A percentile compares a stretch with the other conserved stretches of the same genome.
Conservation (phyloP, 2,888 invertebrate genomes). For the Spilosoma lubricipeda region DNA sequence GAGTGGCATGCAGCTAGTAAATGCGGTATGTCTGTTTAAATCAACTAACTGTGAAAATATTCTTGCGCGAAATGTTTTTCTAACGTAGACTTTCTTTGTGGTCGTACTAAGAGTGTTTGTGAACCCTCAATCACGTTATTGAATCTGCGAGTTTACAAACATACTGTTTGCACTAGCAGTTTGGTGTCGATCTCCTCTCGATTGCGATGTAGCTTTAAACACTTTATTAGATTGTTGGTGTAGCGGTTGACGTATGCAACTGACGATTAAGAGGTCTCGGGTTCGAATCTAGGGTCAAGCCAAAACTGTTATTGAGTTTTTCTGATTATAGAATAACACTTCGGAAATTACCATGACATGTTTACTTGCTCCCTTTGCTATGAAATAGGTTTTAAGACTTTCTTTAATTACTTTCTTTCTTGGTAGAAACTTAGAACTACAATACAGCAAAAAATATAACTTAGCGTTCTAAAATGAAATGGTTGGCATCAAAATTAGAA, state of each 20-base stretch:
- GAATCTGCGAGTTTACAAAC: neutral
- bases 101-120: neutral
- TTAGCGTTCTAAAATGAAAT: no score
- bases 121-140: neutral
- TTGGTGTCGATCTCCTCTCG: neutral
- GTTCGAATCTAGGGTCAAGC: no score
- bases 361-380: neutral
- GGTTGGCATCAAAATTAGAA: no score
- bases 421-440: neutral
- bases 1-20: accelerated
- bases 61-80: neutral
- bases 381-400: neutral
- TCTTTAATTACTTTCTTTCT: neutral
- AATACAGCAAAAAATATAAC: no score
- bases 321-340: no score
- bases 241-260: no score
- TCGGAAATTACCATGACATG: no score
- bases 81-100: neutral
- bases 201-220: neutral
- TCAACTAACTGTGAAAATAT: neutral
- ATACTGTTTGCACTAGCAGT: neutral
- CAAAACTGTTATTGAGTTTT: no score
- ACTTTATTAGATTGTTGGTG: neutral
- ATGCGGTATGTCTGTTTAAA: no score
- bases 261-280: no score